Evolutionary conservation across 2,113 vertebrate genomes (phyloP), one percentile per base, ranked within the genome.

Genomic region (Gymnogyps californianus): DNA sequence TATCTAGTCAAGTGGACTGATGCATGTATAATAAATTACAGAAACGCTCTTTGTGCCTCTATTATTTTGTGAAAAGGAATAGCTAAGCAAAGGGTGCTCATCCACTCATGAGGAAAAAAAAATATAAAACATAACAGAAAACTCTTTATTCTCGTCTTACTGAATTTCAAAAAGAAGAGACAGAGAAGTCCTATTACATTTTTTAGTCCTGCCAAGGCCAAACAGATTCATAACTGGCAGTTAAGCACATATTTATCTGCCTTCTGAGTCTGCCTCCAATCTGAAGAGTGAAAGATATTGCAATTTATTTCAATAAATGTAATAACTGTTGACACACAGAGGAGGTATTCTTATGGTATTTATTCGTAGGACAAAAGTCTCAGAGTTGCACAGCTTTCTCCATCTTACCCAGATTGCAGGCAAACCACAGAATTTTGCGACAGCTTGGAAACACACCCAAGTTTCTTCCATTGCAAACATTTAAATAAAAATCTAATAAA

Each of bases 1-100:
- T 67, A 40, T 70, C 77, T 58, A 89, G 49, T 58, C 47, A 78
- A 83, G 76, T 59, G 78, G 64, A 90, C 46, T 84, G 76, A 83
- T 87, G 75, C 83, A 89, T 70, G 34, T 65, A 71, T 86, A 96
- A 95, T 91, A 93, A 95, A 92, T 90, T 83, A 83, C 46, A 92
- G 80, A 88, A 93, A 72, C 74, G 67, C 36, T 57, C 91, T 87
- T 87, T 90, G 61, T 80, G 83, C 59, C 47, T 93, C 77, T 58
- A 32, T 83, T 83, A 84, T 81, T 84, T 91, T 93, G 52, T 76
- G 69, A 90, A 94, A 89, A 86, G 55, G 57, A 96, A 72, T 22
- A 89, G 64, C 67, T 85, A 93, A 84, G 58, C 65, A 89, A 96
- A 95, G 88, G 83, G 80, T 52, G 34, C 72, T 90, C 80, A 91